These are phyloP conservation scores for Pagrus major DNA, from an alignment of 2,113 vertebrate species.

Conservation along the genomic window DNA sequence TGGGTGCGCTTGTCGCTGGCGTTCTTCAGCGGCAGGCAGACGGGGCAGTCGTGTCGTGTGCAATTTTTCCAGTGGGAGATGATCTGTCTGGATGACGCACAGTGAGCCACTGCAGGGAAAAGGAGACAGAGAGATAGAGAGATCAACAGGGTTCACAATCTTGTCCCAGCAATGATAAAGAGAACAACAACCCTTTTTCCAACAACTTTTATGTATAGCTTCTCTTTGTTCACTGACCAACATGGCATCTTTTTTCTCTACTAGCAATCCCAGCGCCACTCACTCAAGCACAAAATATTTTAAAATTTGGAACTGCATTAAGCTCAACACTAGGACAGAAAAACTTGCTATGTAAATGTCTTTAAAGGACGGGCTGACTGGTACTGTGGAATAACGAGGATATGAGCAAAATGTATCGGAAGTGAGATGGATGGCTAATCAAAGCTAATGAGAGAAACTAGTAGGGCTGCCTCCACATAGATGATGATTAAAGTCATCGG, in stretches of 20 bases:
- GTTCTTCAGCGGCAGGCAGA: constrained; percentile 86
- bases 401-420: constrained; percentile 60
- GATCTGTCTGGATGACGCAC: constrained; percentile 99
- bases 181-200: not conserved
- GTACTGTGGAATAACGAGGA: no score
- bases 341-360: no score
- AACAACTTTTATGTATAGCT: not conserved
- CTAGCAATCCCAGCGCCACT: no score
- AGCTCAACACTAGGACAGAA: not conserved
- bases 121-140: not conserved
- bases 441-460: not conserved
- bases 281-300: no score
- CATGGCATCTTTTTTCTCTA: not conserved
- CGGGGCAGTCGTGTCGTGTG: constrained; percentile 85
- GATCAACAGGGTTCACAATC: not conserved
- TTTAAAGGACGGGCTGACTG: no score
- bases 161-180: no score
- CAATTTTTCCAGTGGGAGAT: constrained; percentile 94
- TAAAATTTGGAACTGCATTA: no score
- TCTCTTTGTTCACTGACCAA: not conserved
- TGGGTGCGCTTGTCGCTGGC: constrained; percentile 86
- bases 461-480: no score
- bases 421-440: constrained; percentile 36
- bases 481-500: no score
- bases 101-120: constrained; percentile 92